Conservation (phyloP, 2,797 vertebrate species). For the Mormyrops boulengeri region DNA sequence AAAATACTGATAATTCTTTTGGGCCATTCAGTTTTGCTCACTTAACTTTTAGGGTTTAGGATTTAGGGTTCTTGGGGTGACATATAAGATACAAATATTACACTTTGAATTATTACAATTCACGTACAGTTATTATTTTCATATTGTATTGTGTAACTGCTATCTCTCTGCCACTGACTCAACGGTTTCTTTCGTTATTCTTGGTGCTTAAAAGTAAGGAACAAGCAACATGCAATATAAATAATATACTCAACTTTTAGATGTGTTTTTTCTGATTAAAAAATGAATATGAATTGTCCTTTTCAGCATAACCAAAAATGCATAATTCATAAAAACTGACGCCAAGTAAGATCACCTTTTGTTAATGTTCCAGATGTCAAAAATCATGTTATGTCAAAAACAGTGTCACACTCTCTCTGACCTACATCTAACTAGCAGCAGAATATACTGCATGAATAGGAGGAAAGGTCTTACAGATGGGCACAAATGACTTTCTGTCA, state of each 20-base stretch:
- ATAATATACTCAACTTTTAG: not conserved
- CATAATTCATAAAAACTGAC: not conserved
- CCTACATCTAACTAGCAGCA: not conserved
- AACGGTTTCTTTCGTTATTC: not conserved
- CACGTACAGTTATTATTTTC: not conserved
- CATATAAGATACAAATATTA: not conserved
- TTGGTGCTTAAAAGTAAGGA: not conserved
- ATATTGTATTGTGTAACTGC: not conserved
- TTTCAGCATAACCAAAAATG: not conserved
- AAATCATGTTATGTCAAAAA: not conserved
- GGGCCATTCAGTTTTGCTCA: not conserved
- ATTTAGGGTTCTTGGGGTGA: not conserved
- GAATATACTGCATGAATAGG: not conserved
- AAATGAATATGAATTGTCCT: not conserved
- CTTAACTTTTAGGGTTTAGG: too few relatives aligned
- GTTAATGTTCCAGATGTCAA: constrained; percentile 1
- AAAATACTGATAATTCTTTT: not conserved
- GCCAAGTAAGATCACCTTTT: not conserved
- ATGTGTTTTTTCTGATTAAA: not conserved
- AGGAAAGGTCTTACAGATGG: not conserved
- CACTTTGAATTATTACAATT: not conserved
- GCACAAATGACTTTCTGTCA: not conserved
- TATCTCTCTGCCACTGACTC: not conserved
- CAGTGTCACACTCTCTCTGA: not conserved
- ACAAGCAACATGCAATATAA: not conserved